Base-by-base conservation (phyloP, 2,888 invertebrate species). In the Plebejus argus region DNA sequence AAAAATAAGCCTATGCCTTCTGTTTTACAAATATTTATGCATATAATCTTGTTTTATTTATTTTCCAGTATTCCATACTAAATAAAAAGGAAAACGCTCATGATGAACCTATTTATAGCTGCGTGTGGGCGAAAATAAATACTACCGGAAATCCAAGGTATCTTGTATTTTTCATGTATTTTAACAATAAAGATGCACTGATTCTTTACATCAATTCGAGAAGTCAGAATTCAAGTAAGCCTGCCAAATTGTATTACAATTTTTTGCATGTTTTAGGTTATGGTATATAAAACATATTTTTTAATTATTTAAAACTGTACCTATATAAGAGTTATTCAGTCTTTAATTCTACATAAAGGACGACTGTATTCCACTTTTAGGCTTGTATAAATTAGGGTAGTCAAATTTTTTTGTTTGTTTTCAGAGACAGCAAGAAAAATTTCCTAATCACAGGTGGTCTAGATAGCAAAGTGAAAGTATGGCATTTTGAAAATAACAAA, bases 101-200 rank as follows among this genome's bases (percentile, higher is more conserved):
- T 85, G 97, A 97, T 71, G 98, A 98, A 86, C 96, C 97, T 79
- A 97, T 99, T 84, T 99, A 99, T 97, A 96, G 97, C 79, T 98
- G 98, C 91, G 96, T 97, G 1, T 99, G 99, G 98, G 97, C 97
- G 1, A 95, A 96, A 83, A 86, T 89, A 20, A 87, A 87, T 66
- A 93, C 92, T 77, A 94, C 86, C 4, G 85, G 85, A 18, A 86
- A 90, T 82, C 82, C 87, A 15, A 86, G 85, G 92, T 92, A 95
- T 45, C 10, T 0, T 45, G 3, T 45, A 45, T 45, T 45, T 45
- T 35, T 35, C 7, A 35, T 35, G 35, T 8, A 35, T 35, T 35
- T 35, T 35, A 35, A 7, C 7, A 35, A 35, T 35, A 35, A 35
- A 35, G 7, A 35, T 35, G 7, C 7, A 35, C 35, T 35, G 35